Evolutionary conservation across 2,113 vertebrate species (phyloP).

Genomic region (Zapornia atra): DNA sequence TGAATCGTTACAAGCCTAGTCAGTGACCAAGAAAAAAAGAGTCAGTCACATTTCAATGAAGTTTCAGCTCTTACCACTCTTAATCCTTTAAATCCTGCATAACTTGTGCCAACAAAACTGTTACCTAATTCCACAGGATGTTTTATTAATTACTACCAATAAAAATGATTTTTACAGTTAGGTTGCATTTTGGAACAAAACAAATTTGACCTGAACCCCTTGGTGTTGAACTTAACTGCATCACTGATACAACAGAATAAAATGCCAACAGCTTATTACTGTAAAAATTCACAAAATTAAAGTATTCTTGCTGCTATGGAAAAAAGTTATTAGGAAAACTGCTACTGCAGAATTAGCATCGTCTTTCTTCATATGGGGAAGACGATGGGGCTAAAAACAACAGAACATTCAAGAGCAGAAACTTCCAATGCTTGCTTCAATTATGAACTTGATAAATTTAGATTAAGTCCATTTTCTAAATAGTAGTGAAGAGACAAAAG

Average conservation of each 20-base stretch:
- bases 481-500: background rate
- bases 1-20: background rate
- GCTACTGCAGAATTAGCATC: accelerated
- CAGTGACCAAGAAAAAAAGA: background rate
- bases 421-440: background rate
- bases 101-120: background rate
- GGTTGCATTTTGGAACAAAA: background rate
- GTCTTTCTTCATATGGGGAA: background rate
- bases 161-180: background rate
- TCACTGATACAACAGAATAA: background rate
- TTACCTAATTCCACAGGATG: background rate
- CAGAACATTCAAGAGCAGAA: background rate
- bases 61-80: background rate
- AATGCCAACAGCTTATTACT: background rate
- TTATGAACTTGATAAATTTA: background rate
- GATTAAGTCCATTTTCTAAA: background rate
- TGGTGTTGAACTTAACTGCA: background rate
- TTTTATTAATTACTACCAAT: background rate
- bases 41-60: background rate
- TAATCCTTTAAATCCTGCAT: background rate
- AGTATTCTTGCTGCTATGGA: background rate
- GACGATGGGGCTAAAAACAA: background rate
- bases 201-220: background rate
- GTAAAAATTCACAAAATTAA: background rate
- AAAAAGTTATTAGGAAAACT: background rate